These are phyloP conservation scores for Patiria pectinifera DNA, from an alignment of 53 echinoderm and acorn worm species.

Conservation along the genomic window DNA sequence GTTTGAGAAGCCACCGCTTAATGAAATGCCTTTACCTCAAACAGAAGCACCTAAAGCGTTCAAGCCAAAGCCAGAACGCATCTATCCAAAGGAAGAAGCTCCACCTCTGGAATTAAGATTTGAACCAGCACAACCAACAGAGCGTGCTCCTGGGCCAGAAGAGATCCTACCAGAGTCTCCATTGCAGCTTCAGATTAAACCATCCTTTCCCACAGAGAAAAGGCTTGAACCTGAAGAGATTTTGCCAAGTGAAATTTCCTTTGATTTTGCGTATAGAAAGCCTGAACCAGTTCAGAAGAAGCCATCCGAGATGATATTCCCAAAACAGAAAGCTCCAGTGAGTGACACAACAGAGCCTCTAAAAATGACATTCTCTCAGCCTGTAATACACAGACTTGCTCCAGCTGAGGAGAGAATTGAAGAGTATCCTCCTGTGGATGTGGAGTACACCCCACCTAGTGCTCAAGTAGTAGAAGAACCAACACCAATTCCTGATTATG, in stretches of 20 bases:
- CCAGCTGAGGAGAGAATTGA: conserved; percentile 45
- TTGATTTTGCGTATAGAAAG: not conserved
- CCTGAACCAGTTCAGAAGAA: conserved; percentile 14
- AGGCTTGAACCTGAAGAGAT: conserved; percentile 38
- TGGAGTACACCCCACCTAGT: not conserved
- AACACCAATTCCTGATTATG: conserved; percentile 26
- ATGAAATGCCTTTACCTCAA: conserved; percentile 25
- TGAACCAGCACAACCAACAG: conserved; percentile 7
- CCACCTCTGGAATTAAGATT: conserved; percentile 46
- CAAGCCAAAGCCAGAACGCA: conserved; percentile 49
- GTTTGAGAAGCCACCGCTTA: conserved; percentile 23
- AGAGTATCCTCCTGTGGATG: conserved; percentile 12
- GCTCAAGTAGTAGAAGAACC: not conserved
- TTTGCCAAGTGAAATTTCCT: conserved; percentile 8
- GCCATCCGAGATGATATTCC: conserved; percentile 34
- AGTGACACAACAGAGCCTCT: conserved; percentile 44
- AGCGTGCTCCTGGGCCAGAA: conserved; percentile 26
- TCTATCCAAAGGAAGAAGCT: conserved; percentile 62
- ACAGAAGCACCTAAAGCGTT: conserved; percentile 31
- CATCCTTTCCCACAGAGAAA: conserved; percentile 9
- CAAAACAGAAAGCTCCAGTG: conserved; percentile 35
- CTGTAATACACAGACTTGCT: conserved; percentile 21
- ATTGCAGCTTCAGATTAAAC: conserved; percentile 29
- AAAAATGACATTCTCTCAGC: conserved; percentile 41
- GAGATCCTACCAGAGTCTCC: conserved; percentile 8